Conservation (phyloP, 1,140 invertebrate genomes). For the Drosophila simulans region DNA sequence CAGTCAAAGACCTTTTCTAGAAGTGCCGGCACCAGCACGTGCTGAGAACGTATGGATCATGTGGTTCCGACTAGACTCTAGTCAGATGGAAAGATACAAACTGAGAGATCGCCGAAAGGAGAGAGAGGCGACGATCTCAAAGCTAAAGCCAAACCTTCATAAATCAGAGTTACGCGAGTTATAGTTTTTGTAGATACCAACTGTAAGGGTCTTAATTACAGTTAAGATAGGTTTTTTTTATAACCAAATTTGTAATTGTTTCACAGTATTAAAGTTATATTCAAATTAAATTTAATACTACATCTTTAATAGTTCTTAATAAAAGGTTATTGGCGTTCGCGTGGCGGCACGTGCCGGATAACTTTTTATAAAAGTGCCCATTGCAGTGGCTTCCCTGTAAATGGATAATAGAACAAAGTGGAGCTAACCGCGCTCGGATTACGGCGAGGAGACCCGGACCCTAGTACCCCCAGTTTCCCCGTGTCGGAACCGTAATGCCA, state of each 20-base stretch:
- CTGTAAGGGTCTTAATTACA: not conserved
- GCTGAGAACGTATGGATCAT: slow-evolving; percentile 52
- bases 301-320: too few species aligned
- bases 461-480: slow-evolving; percentile 29
- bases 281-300: too few species aligned
- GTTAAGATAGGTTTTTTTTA: too few species aligned
- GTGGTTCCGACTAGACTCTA: slow-evolving; percentile 12
- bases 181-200: not conserved
- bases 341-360: not conserved
- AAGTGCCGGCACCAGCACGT: slow-evolving; percentile 40
- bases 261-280: too few species aligned
- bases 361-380: too few species aligned
- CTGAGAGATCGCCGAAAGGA: slow-evolving; percentile 9
- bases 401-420: slow-evolving; percentile 30
- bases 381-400: slow-evolving; percentile 4
- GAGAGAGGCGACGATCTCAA: slow-evolving; percentile 29
- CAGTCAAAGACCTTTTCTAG: slow-evolving; percentile 56
- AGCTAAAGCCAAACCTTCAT: slow-evolving; percentile 20
- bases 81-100: too few species aligned
- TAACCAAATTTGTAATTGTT: too few species aligned
- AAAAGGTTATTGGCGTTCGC: too few species aligned
- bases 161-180: slow-evolving; percentile 4
- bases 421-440: slow-evolving; percentile 40
- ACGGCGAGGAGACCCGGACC: slow-evolving; percentile 30
- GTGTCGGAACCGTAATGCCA: slow-evolving; percentile 32